Evolutionary conservation across 2,797 vertebrate genomes (phyloP).

Genomic region (Labeo calbasu): DNA sequence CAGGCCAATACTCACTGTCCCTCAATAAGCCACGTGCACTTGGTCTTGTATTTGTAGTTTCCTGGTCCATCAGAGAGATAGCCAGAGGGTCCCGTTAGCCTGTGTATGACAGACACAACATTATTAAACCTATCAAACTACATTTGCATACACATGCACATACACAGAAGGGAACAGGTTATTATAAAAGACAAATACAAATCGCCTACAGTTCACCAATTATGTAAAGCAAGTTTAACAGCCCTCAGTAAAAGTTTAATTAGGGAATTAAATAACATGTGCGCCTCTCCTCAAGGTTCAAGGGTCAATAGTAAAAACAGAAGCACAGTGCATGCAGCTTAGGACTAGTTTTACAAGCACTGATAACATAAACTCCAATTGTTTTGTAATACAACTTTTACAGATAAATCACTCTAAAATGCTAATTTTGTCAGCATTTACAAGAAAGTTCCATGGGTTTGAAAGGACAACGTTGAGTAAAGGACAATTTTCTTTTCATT

Average conservation of each 20-base stretch:
- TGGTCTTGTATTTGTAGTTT: conserved; percentile 98
- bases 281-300: neutral
- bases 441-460: no score
- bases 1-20: conserved; percentile 85
- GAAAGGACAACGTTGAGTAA: neutral
- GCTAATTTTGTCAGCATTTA: no score
- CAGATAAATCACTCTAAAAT: neutral
- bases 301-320: neutral
- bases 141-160: neutral
- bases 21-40: conserved; percentile 97
- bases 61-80: conserved; percentile 93
- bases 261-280: neutral
- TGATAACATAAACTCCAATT: neutral
- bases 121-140: conserved; percentile 26
- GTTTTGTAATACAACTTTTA: neutral
- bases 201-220: conserved; percentile 4
- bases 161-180: conserved; percentile 1
- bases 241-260: neutral
- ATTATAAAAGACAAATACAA: conserved; percentile 25
- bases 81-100: conserved; percentile 89
- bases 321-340: neutral
- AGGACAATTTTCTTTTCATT: neutral
- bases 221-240: conserved; percentile 11
- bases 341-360: neutral
- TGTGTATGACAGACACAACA: conserved; percentile 59